A percentile compares a stretch with the other conserved stretches of the same genome.
Conservation (phyloP, 2,113 vertebrate genomes). For the Thunnus thynnus region DNA sequence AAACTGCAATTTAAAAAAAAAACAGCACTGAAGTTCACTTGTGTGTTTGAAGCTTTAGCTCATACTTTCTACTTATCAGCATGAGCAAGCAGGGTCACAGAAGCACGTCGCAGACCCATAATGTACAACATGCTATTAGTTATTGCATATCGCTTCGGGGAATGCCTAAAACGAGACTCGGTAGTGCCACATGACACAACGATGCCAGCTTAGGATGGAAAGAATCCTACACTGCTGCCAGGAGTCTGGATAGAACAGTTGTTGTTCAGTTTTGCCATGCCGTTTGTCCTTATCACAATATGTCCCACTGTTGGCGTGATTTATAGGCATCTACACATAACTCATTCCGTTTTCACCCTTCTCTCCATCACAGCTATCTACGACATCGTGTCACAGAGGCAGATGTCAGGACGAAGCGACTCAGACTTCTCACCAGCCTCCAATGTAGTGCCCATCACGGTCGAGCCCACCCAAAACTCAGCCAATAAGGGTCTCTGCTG, state of each 20-base stretch:
- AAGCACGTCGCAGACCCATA: not conserved
- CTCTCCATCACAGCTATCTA: constrained; percentile 87
- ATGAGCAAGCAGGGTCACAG: not conserved
- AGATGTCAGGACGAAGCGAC: constrained; percentile 86
- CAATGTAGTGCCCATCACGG: constrained; percentile 90
- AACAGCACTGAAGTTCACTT: not conserved
- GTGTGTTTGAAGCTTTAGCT: not conserved
- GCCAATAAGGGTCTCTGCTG: constrained; percentile 86
- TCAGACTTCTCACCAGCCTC: constrained; percentile 86
- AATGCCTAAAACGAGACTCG: constrained; percentile 44
- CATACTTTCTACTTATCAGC: not conserved
- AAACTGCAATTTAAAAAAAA: not conserved
- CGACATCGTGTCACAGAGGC: constrained; percentile 90
- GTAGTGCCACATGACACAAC: constrained; percentile 56
- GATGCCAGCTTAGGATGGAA: constrained; percentile 66
- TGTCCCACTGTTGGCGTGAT: constrained; percentile 64
- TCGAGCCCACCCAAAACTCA: constrained; percentile 90
- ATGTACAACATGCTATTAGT: not conserved
- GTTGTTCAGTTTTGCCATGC: constrained; percentile 66
- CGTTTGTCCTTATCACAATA: constrained; percentile 70
- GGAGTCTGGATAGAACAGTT: constrained; percentile 68
- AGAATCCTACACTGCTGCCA: constrained; percentile 62
- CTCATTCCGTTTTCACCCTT: constrained; percentile 27
- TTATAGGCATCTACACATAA: constrained; percentile 55
- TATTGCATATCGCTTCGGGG: constrained; percentile 2